A percentile compares a stretch with the other conserved stretches of the same genome.
Evolutionary conservation across 1,140 invertebrate genomes (phyloP).

Genomic region (Zaprionus camerounensis): DNA sequence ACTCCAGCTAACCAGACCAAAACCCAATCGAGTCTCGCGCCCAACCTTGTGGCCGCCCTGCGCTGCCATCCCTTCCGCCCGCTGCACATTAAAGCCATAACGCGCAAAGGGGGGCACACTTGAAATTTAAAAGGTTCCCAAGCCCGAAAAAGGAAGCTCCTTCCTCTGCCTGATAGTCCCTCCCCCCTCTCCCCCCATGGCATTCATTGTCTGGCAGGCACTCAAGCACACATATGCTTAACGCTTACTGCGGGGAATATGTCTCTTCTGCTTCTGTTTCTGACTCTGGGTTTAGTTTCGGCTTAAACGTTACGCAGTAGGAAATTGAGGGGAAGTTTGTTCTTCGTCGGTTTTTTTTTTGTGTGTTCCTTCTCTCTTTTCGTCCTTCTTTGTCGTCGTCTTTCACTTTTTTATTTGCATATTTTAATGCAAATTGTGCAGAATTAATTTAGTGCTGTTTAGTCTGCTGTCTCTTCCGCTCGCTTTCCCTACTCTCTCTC

Average conservation of each 20-base stretch:
- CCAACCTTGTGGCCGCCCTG: conserved; percentile 2
- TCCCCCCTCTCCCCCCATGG: not conserved
- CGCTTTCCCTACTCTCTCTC: not conserved
- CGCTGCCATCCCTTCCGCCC: not conserved
- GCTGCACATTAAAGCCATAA: conserved; percentile 63
- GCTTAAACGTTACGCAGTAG: conserved; percentile 57
- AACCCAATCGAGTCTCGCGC: conserved; percentile 53
- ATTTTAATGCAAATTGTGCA: conserved; percentile 82
- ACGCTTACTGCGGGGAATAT: conserved; percentile 63
- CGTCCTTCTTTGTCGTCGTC: not conserved
- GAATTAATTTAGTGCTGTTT: conserved; percentile 82
- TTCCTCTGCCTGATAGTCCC: not conserved
- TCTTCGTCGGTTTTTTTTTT: not conserved
- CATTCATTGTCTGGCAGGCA: conserved; percentile 56
- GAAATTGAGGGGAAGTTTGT: not conserved
- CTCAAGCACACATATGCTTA: conserved; percentile 76
- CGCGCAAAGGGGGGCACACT: conserved; percentile 33
- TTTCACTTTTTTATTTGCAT: conserved; percentile 79
- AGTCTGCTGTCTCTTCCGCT: conserved; percentile 60
- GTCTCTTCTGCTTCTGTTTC: conserved; percentile 17
- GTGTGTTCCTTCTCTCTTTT: not conserved
- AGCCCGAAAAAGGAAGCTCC: not conserved
- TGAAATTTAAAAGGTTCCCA: conserved; percentile 67
- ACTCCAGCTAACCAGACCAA: conserved; percentile 42
- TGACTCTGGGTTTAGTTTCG: conserved; percentile 55